Evolutionary conservation across 2,113 vertebrate species (phyloP).

Genomic region (Delphinus delphis): DNA sequence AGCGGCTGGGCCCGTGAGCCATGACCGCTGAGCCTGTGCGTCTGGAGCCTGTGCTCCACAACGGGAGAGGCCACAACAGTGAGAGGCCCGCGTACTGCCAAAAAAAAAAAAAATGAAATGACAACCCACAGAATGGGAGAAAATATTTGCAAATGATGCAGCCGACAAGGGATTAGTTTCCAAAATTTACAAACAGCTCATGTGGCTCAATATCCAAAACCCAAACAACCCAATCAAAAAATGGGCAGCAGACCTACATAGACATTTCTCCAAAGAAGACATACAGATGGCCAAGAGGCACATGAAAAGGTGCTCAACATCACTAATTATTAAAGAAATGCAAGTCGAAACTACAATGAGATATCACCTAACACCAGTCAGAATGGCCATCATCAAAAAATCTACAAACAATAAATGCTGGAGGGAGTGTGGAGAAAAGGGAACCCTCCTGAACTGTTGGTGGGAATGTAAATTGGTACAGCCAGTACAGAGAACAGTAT

Average conservation of each 20-base stretch:
- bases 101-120: not conserved
- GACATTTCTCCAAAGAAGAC: not conserved
- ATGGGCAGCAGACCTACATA: not conserved
- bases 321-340: not conserved
- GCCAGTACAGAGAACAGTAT: not conserved
- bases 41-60: too few relatives aligned
- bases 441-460: not conserved
- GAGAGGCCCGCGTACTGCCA: too few relatives aligned
- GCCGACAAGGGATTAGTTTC: fast-evolving
- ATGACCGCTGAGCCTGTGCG: too few relatives aligned
- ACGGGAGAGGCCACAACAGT: too few relatives aligned
- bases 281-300: not conserved
- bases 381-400: not conserved
- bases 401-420: not conserved
- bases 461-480: not conserved
- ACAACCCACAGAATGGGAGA: not conserved
- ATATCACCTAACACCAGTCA: not conserved
- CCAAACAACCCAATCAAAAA: not conserved
- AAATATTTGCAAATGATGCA: not conserved
- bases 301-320: not conserved
- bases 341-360: not conserved
- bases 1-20: too few relatives aligned
- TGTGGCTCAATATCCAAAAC: not conserved
- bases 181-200: not conserved
- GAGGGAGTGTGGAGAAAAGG: too few relatives aligned